These are phyloP conservation scores for Chroicocephalus ridibundus DNA, from an alignment of 2,113 vertebrate genomes.

Conservation along the genomic window DNA sequence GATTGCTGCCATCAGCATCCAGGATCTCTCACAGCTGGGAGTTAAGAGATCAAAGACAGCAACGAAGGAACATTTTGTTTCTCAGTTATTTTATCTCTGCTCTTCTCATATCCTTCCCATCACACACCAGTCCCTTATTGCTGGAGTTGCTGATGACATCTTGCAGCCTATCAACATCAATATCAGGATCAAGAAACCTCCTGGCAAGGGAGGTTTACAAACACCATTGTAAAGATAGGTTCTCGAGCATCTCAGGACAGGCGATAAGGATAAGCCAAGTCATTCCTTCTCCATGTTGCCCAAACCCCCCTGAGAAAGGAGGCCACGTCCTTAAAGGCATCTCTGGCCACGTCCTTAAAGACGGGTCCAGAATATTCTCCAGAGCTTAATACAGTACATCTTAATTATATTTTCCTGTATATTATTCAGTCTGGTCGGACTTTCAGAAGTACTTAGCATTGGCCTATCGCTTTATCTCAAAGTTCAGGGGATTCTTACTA, in stretches of 20 bases:
- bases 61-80: constrained; percentile 61
- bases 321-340: neutral
- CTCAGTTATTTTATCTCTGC: constrained; percentile 47
- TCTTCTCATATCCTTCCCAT: constrained; percentile 32
- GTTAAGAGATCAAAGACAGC: constrained; percentile 66
- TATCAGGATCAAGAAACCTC: constrained; percentile 31
- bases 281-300: neutral
- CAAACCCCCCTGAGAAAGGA: neutral
- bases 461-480: neutral
- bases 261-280: neutral
- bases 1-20: constrained; percentile 56
- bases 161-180: constrained; percentile 50
- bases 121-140: constrained; percentile 25
- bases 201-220: constrained; percentile 9
- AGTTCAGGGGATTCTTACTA: neutral
- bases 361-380: neutral
- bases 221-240: neutral
- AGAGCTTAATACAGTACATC: neutral
- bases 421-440: neutral
- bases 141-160: constrained; percentile 52
- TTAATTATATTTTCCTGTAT: neutral
- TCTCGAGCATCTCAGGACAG: neutral
- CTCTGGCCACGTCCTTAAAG: neutral
- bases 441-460: neutral
- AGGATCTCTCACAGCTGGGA: constrained; percentile 67